A percentile compares a stretch with the other conserved stretches of the same genome.
These are phyloP conservation scores for Hypotaenidia philippensis DNA, from an alignment of 2,797 vertebrate genomes.

Conservation along the genomic window DNA sequence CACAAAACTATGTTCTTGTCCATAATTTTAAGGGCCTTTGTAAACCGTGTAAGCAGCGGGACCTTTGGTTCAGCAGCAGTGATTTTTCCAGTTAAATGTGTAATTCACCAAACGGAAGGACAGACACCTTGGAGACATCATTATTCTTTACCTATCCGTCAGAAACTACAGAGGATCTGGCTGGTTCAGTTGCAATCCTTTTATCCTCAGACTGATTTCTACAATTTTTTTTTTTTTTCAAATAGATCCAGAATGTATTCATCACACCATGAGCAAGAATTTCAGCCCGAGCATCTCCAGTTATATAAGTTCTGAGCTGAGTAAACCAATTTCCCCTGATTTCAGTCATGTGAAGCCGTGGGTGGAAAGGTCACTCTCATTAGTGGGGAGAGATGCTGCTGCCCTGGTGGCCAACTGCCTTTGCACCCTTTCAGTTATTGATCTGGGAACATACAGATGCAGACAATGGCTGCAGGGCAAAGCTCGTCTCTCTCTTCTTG, in stretches of 20 bases:
- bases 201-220: conserved; percentile 55
- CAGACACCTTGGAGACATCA: conserved; percentile 57
- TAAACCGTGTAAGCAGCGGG: conserved; percentile 50
- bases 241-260: conserved; percentile 27
- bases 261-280: conserved; percentile 32
- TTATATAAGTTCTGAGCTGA: conserved; percentile 6
- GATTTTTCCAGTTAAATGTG: conserved; percentile 56
- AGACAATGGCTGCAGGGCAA: conserved; percentile 25
- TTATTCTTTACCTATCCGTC: conserved; percentile 60
- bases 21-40: conserved; percentile 54
- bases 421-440: conserved; percentile 39
- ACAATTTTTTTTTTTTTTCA: conserved; percentile 41
- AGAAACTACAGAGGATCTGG: conserved; percentile 55
- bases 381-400: conserved; percentile 50
- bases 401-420: conserved; percentile 55
- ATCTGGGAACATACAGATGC: conserved; percentile 27
- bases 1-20: conserved; percentile 11
- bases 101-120: conserved; percentile 41
- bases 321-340: conserved; percentile 51
- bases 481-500: conserved; percentile 1
- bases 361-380: conserved; percentile 66
- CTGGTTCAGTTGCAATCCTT: conserved; percentile 39
- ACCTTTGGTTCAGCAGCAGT: conserved; percentile 29
- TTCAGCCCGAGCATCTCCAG: neutral
- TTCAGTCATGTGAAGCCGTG: conserved; percentile 15